phyloP scores from a whole-genome alignment of 2,113 vertebrate genomes.

The Phrynosoma blainvillii region DNA sequence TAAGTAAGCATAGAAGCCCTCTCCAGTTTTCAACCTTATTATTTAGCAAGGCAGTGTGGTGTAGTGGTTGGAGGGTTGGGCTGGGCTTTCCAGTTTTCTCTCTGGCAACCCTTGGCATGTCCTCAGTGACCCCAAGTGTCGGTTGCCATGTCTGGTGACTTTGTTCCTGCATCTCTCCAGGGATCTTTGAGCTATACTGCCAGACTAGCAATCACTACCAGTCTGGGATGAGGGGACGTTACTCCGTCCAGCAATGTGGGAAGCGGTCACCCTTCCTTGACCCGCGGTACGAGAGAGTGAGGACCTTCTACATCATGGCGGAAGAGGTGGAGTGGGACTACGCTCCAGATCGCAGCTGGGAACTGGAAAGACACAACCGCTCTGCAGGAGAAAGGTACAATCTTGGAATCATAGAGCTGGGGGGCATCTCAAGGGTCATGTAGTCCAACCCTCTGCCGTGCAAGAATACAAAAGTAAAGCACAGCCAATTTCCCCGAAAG shows the following conservation, averaged over 20 bases:
- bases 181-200: conserved; percentile 78
- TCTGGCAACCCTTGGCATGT: background rate
- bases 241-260: conserved; percentile 70
- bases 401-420: background rate
- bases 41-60: no score
- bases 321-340: conserved; percentile 81
- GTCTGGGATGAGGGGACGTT: conserved; percentile 76
- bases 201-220: conserved; percentile 75
- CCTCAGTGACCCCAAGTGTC: background rate
- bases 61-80: no score
- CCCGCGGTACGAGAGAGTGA: conserved; percentile 39
- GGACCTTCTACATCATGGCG: conserved; percentile 70
- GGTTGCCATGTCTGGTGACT: no score
- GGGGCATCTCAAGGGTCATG: no score
- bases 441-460: no score
- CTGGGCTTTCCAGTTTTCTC: background rate
- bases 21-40: no score
- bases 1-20: no score
- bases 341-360: conserved; percentile 74
- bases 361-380: conserved; percentile 70
- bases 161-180: conserved; percentile 55
- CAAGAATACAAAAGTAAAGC: no score
- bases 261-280: background rate
- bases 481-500: no score
- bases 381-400: conserved; percentile 72